Evolutionary conservation across 2,888 invertebrate species (phyloP).

Genomic region (Lithophane leautieri): DNA sequence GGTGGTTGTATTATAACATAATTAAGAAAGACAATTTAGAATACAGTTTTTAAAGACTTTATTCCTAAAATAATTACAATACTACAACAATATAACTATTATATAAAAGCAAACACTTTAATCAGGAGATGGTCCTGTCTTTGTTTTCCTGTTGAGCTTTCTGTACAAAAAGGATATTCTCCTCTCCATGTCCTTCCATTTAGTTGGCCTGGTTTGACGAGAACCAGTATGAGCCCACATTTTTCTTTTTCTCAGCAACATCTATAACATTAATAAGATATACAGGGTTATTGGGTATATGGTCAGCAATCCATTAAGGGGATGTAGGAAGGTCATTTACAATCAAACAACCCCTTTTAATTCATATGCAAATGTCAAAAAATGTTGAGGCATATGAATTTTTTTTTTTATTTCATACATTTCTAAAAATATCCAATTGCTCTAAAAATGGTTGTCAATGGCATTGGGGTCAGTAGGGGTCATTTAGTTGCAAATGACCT

Average conservation of each 20-base stretch:
- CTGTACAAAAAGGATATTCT: slow-evolving; percentile 94
- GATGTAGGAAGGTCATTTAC: too few relatives aligned
- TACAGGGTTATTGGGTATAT: too few relatives aligned
- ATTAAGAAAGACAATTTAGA: neutral
- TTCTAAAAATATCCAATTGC: too few relatives aligned
- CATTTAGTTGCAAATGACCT: too few relatives aligned
- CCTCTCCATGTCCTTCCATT: slow-evolving; percentile 94
- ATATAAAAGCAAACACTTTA: slow-evolving; percentile 62
- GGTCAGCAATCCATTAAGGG: too few relatives aligned
- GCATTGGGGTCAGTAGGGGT: too few relatives aligned
- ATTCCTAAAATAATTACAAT: slow-evolving; percentile 45
- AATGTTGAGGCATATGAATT: too few relatives aligned
- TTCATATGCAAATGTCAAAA: too few relatives aligned
- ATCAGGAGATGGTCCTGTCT: slow-evolving; percentile 90
- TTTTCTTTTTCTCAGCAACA: slow-evolving; percentile 93
- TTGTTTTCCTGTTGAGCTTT: slow-evolving; percentile 95
- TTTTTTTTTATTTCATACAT: too few relatives aligned
- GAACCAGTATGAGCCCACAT: slow-evolving; percentile 91
- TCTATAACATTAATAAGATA: slow-evolving; percentile 72
- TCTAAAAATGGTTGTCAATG: too few relatives aligned
- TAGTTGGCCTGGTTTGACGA: slow-evolving; percentile 93
- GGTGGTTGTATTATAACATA: neutral
- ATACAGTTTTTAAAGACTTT: slow-evolving; percentile 35
- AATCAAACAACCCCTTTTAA: too few relatives aligned
- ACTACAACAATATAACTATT: slow-evolving; percentile 49